A percentile compares a stretch with the other conserved stretches of the same genome.
Conservation (phyloP, 2,888 invertebrate species). For the Eupithecia exiguata region DNA sequence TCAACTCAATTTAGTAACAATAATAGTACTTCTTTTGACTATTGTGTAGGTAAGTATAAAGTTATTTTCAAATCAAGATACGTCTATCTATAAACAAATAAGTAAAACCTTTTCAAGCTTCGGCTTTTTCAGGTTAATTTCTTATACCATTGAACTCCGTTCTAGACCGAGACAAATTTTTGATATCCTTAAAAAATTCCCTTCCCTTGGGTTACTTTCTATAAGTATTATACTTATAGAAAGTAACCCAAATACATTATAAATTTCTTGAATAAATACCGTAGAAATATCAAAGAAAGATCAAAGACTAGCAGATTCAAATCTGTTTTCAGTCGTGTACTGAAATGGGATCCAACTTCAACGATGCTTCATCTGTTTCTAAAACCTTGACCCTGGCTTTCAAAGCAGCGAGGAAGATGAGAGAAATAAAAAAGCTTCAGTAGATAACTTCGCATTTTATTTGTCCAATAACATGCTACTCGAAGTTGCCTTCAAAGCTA, state of each 20-base stretch:
- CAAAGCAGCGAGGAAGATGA: not conserved
- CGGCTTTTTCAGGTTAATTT: not conserved
- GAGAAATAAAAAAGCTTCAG: not conserved
- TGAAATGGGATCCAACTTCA: not conserved
- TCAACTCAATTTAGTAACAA: not conserved
- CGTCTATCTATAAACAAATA: not conserved
- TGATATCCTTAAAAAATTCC: not conserved
- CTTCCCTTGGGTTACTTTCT: too few relatives aligned
- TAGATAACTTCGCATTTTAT: not conserved
- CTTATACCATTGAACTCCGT: not conserved
- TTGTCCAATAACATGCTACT: not conserved
- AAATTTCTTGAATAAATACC: not conserved
- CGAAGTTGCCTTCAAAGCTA: not conserved
- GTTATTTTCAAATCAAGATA: not conserved
- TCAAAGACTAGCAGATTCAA: not conserved
- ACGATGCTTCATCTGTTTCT: not conserved
- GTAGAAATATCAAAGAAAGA: slow-evolving; percentile 1
- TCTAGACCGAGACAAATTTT: not conserved
- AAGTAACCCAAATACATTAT: not conserved
- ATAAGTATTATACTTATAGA: too few relatives aligned
- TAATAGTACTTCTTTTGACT: too few relatives aligned
- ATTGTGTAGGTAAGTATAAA: not conserved
- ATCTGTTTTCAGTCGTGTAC: not conserved
- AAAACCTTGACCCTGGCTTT: not conserved
- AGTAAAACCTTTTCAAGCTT: not conserved